Percentiles rank a stretch among this genome's conserved stretches.
Conservation (phyloP, 2,888 invertebrate genomes). For the Diaphora mendica region DNA sequence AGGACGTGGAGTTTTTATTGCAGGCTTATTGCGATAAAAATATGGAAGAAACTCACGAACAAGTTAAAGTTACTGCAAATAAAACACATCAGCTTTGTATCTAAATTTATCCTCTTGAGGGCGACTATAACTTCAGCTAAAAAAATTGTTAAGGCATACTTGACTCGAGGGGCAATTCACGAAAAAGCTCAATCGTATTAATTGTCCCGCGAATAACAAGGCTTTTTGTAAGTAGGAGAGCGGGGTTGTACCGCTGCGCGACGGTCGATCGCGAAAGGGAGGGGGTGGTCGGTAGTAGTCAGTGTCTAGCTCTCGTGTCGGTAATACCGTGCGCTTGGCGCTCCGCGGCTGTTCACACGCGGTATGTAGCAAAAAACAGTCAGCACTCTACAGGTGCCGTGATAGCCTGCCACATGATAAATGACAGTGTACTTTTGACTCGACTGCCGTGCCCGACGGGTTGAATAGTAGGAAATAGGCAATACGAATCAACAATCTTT, state of each 20-base stretch:
- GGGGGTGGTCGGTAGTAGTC: constrained; percentile 63
- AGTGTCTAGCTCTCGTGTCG: constrained; percentile 65
- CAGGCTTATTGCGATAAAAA: background rate
- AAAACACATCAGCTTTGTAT: background rate
- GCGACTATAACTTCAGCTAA: constrained; percentile 11
- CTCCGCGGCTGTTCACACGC: constrained; percentile 53
- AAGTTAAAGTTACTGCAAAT: background rate
- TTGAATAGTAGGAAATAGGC: constrained; percentile 66
- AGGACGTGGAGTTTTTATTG: background rate
- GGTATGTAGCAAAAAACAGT: constrained; percentile 65
- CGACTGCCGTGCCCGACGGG: constrained; percentile 58
- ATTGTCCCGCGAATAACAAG: constrained; percentile 70
- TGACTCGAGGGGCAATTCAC: constrained; percentile 46
- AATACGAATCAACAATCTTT: constrained; percentile 59
- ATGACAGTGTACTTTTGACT: constrained; percentile 68
- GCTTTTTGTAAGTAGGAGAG: constrained; percentile 63
- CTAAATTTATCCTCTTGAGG: background rate
- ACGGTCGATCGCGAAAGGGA: constrained; percentile 64
- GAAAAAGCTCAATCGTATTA: constrained; percentile 67
- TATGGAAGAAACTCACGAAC: background rate
- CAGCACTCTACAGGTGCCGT: constrained; percentile 74
- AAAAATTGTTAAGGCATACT: constrained; percentile 39
- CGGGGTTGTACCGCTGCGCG: constrained; percentile 66
- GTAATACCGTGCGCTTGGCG: constrained; percentile 63
- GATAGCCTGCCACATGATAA: constrained; percentile 65